Percentiles rank a stretch among this genome's conserved stretches.
Conservation (phyloP, 2,888 invertebrate genomes). For the Hymenopus coronatus region DNA sequence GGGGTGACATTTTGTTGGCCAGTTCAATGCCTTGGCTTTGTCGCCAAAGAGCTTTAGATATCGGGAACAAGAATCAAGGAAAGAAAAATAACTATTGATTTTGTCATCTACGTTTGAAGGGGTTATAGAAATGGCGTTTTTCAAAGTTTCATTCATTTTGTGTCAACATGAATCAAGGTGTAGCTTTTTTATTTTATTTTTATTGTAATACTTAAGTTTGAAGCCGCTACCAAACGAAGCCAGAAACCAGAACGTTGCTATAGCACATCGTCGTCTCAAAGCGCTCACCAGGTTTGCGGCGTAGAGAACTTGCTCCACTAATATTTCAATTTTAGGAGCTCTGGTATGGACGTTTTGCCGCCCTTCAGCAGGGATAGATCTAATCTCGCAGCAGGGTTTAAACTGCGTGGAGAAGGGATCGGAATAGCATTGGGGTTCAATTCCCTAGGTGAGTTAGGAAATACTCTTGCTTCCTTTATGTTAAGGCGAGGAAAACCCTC, state of each 20-base stretch:
- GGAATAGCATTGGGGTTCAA: neutral
- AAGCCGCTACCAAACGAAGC: too few relatives aligned
- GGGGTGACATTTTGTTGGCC: too few relatives aligned
- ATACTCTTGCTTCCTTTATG: neutral
- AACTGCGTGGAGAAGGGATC: neutral
- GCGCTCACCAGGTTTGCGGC: neutral
- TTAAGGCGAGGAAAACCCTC: neutral
- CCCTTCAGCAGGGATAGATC: neutral
- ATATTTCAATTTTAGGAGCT: neutral
- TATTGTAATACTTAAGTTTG: rapidly evolving
- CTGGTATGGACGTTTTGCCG: neutral
- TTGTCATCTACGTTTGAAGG: too few relatives aligned
- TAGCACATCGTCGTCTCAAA: neutral
- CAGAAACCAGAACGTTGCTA: neutral
- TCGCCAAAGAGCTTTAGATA: too few relatives aligned
- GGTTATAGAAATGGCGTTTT: too few relatives aligned
- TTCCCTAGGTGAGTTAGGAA: neutral
- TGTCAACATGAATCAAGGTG: too few relatives aligned
- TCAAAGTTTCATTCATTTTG: too few relatives aligned
- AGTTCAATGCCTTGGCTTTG: too few relatives aligned
- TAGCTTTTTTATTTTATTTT: too few relatives aligned
- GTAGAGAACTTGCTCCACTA: neutral
- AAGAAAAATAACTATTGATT: too few relatives aligned
- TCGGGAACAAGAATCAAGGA: too few relatives aligned
- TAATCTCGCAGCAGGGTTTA: neutral